These are phyloP conservation scores for Smittia sp. DNA, from an alignment of 2,888 invertebrate genomes.

Conservation along the genomic window DNA sequence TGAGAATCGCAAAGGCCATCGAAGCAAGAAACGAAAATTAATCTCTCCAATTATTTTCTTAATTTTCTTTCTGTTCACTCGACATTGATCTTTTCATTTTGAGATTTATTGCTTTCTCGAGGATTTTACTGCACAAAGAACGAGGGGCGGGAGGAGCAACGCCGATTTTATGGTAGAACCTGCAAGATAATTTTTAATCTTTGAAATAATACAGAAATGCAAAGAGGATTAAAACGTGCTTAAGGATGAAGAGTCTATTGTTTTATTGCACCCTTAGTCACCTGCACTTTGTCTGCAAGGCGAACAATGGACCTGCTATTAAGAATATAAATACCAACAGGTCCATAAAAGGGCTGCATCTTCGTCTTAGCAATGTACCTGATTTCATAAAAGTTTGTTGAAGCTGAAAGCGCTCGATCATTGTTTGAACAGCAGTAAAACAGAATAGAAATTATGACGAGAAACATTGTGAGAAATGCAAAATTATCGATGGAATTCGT, in stretches of 20 bases:
- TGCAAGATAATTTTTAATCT: background rate
- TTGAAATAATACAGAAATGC: background rate
- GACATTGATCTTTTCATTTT: constrained; percentile 22
- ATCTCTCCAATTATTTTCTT: constrained; percentile 31
- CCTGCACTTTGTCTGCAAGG: constrained; percentile 12
- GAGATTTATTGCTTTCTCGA: constrained; percentile 8
- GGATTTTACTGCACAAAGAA: background rate
- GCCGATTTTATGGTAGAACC: background rate
- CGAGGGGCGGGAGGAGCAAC: background rate
- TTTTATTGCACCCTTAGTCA: constrained; percentile 23
- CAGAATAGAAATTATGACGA: background rate
- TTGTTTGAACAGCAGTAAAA: constrained; percentile 13
- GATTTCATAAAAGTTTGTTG: constrained; percentile 11
- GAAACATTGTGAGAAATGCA: constrained; percentile 13
- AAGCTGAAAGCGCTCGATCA: constrained; percentile 14
- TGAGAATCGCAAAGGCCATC: constrained; percentile 2
- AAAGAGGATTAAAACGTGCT: background rate
- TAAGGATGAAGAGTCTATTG: background rate
- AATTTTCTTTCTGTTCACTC: constrained; percentile 4
- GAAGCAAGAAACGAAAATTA: constrained; percentile 13
- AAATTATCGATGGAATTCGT: constrained; percentile 3
- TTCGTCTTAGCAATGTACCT: background rate
- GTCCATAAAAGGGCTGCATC: constrained; percentile 7
- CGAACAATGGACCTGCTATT: constrained; percentile 21
- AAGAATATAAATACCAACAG: constrained; percentile 25